Conservation (phyloP, 2,888 invertebrate genomes). For the Galerucella pusilla region DNA sequence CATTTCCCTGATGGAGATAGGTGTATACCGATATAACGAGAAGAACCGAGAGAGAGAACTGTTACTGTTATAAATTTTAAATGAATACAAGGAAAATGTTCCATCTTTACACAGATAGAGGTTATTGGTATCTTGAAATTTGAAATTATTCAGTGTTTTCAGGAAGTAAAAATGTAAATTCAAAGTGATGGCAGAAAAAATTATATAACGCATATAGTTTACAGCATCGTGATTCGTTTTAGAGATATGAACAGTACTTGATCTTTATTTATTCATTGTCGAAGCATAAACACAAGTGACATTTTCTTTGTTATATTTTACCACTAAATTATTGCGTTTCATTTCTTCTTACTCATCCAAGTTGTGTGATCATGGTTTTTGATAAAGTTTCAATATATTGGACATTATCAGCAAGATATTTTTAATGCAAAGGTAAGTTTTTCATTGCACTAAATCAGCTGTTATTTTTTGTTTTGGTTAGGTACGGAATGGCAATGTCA, state of each 20-base stretch:
- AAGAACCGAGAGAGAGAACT: not conserved
- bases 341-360: conserved; percentile 21
- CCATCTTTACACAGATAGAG: not conserved
- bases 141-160: not conserved
- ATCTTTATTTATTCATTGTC: conserved; percentile 28
- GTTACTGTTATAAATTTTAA: not conserved
- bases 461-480: conserved; percentile 42
- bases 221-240: conserved; percentile 10
- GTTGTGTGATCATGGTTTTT: conserved; percentile 20
- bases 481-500: conserved; percentile 26
- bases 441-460: conserved; percentile 39
- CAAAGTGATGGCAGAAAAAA: not conserved
- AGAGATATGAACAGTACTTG: conserved; percentile 32
- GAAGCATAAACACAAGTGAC: conserved; percentile 41
- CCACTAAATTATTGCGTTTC: conserved; percentile 44
- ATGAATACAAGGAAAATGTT: conserved; percentile 1
- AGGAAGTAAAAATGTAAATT: conserved; percentile 3
- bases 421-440: conserved; percentile 39
- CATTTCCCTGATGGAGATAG: not conserved
- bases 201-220: conserved; percentile 2
- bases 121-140: not conserved
- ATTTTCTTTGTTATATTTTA: conserved; percentile 51
- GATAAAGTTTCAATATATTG: not conserved
- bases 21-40: not conserved
- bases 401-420: conserved; percentile 15